Evolutionary conservation across 2,113 vertebrate genomes (phyloP).

Genomic region (Petromus typicus): DNA sequence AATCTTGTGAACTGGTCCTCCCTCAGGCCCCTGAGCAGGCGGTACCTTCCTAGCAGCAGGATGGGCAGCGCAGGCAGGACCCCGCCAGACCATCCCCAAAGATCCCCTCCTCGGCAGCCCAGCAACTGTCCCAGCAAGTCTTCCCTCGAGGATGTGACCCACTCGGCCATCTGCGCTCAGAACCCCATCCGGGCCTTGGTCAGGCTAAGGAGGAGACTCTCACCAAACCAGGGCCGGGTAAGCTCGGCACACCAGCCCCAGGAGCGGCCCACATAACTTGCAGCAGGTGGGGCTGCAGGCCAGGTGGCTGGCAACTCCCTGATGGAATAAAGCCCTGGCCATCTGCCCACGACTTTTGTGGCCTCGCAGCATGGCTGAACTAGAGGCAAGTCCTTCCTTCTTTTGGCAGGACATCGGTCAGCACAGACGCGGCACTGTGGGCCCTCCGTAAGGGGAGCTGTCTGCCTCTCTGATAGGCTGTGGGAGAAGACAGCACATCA

Average conservation of each 20-base stretch:
- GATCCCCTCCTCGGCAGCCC: neutral
- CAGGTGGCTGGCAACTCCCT: neutral
- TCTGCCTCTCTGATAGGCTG: neutral
- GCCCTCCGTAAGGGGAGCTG: neutral
- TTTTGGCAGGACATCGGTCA: neutral
- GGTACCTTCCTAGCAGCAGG: neutral
- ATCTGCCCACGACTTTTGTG: neutral
- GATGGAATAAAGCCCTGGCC: slow-evolving; percentile 70
- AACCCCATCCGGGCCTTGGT: slow-evolving; percentile 74
- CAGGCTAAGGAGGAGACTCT: slow-evolving; percentile 75
- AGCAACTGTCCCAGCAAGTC: neutral
- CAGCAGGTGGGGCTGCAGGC: neutral
- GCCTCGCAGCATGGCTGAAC: slow-evolving; percentile 26
- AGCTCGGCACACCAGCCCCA: slow-evolving; percentile 40
- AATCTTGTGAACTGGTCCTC: neutral
- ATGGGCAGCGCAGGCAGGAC: neutral
- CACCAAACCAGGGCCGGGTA: slow-evolving; percentile 51
- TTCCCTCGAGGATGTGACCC: slow-evolving; percentile 35
- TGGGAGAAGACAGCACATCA: neutral
- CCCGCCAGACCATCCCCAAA: neutral
- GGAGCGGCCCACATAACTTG: slow-evolving; percentile 39
- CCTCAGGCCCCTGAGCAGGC: slow-evolving; percentile 45
- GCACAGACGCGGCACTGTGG: neutral
- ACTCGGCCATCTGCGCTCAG: slow-evolving; percentile 52
- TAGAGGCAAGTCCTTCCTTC: neutral